A percentile compares a stretch with the other conserved stretches of the same genome.
phyloP scores from a whole-genome alignment of 2,888 invertebrate genomes.

The Leptinotarsa haldemani region DNA sequence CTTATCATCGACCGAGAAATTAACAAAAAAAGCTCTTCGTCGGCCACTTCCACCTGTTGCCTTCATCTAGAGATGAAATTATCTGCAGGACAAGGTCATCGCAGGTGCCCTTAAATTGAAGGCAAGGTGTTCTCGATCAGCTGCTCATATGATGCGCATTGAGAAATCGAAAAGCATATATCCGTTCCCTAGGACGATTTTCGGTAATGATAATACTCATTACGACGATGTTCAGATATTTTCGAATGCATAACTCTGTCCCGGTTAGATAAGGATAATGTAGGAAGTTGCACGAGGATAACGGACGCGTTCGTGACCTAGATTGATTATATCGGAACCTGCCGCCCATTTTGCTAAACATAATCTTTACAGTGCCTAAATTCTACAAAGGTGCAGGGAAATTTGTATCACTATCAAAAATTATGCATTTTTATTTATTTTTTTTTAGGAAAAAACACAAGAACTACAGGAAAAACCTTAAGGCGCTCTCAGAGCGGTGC shows the following conservation, averaged over 20 bases:
- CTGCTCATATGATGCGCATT: constrained; percentile 8
- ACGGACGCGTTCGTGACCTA: not conserved
- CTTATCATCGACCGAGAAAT: not conserved
- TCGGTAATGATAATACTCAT: constrained; percentile 6
- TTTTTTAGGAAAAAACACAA: too few species aligned
- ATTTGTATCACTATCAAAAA: too few species aligned
- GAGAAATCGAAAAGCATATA: constrained; percentile 21
- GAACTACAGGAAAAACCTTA: too few species aligned
- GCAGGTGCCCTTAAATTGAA: constrained; percentile 47
- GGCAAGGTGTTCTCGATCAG: constrained; percentile 40
- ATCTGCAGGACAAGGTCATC: constrained; percentile 45
- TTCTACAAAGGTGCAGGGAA: too few species aligned
- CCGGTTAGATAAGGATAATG: constrained; percentile 15
- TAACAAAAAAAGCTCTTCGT: constrained; percentile 10
- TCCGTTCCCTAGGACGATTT: constrained; percentile 4
- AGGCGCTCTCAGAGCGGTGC: too few species aligned
- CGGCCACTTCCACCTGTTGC: constrained; percentile 34
- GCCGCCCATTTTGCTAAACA: not conserved
- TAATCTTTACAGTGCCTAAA: too few species aligned
- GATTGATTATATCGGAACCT: not conserved
- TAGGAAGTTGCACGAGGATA: not conserved
- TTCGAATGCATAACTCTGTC: constrained; percentile 10
- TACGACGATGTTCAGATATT: not conserved
- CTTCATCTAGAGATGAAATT: constrained; percentile 31
- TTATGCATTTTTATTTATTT: too few species aligned